Conservation (phyloP, 2,888 invertebrate genomes). For the Pterostichus niger region DNA sequence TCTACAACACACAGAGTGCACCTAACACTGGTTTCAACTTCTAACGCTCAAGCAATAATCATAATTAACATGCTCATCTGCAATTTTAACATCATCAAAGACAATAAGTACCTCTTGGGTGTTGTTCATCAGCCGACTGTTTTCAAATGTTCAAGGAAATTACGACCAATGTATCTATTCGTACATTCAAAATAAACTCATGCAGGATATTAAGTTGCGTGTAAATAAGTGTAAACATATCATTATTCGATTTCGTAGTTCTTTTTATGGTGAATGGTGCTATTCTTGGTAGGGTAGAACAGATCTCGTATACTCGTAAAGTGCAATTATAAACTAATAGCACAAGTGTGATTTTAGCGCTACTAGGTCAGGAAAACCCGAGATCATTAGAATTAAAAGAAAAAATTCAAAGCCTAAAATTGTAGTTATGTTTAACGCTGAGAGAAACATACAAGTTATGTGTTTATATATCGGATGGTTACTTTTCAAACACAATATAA, state of each 20-base stretch:
- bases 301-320: too few species aligned
- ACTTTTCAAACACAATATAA: too few species aligned
- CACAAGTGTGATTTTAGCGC: too few species aligned
- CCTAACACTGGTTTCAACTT: slow-evolving; percentile 34
- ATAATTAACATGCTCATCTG: slow-evolving; percentile 5
- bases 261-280: too few species aligned
- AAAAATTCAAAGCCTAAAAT: too few species aligned
- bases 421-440: background rate
- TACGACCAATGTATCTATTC: too few species aligned
- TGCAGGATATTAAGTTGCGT: background rate
- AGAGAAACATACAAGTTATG: background rate
- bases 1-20: slow-evolving; percentile 49
- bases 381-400: too few species aligned
- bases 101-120: slow-evolving; percentile 13
- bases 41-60: slow-evolving; percentile 46
- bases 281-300: too few species aligned
- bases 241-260: too few species aligned
- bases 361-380: too few species aligned
- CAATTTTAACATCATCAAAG: slow-evolving; percentile 4
- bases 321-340: too few species aligned
- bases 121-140: slow-evolving; percentile 38
- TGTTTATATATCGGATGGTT: too few species aligned
- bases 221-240: slow-evolving; percentile 2
- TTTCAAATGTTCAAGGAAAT: background rate
- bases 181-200: background rate